Evolutionary conservation across 2,888 invertebrate species (phyloP).

Genomic region (Autographa pulchrina): DNA sequence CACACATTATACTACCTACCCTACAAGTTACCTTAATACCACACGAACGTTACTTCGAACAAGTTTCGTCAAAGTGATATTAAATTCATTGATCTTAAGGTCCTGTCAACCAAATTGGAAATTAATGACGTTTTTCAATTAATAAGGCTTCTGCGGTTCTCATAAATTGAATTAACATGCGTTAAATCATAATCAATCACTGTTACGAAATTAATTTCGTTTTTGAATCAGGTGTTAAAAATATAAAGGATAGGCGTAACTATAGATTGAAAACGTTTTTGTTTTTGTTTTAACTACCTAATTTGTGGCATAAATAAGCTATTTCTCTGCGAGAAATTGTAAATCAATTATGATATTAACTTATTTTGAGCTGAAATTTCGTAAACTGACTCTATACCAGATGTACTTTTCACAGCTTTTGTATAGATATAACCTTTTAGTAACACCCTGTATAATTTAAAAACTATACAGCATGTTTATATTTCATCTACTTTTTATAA

Average conservation of each 20-base stretch:
- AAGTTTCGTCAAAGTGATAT: slow-evolving; percentile 8
- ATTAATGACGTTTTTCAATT: slow-evolving; percentile 59
- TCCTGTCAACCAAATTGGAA: slow-evolving; percentile 55
- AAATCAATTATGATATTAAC: too few relatives aligned
- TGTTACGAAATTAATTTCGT: slow-evolving; percentile 25
- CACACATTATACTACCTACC: too few relatives aligned
- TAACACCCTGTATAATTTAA: too few relatives aligned
- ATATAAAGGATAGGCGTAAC: neutral
- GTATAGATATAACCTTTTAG: too few relatives aligned
- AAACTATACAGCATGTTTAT: too few relatives aligned
- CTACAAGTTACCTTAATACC: neutral
- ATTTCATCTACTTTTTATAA: too few relatives aligned
- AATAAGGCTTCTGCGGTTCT: slow-evolving; percentile 39
- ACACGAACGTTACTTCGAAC: neutral
- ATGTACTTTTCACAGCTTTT: too few relatives aligned
- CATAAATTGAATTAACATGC: slow-evolving; percentile 37
- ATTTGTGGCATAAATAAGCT: too few relatives aligned
- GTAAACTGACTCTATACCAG: too few relatives aligned
- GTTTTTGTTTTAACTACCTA: neutral
- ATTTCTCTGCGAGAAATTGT: too few relatives aligned
- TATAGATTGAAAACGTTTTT: neutral
- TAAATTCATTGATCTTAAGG: slow-evolving; percentile 29
- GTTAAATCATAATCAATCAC: slow-evolving; percentile 49
- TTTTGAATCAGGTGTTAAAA: slow-evolving; percentile 9
- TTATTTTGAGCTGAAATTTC: too few relatives aligned